phyloP scores from a whole-genome alignment of 2,888 invertebrate species.

The Lasioglossum vierecki region DNA sequence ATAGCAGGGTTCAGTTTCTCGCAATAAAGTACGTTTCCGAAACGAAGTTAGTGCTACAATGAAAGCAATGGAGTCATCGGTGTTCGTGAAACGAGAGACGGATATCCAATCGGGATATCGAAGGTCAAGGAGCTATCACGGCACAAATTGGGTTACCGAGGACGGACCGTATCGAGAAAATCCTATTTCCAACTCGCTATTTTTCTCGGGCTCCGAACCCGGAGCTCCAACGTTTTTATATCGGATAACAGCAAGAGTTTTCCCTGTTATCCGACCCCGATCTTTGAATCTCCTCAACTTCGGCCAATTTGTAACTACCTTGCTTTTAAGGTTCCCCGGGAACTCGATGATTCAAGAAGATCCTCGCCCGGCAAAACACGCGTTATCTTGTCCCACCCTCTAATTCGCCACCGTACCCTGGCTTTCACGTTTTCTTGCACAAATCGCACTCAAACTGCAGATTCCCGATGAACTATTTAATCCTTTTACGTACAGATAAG shows the following conservation, averaged over 20 bases:
- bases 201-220: conserved; percentile 59
- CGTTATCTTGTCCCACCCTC: conserved; percentile 14
- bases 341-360: conserved; percentile 20
- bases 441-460: background rate
- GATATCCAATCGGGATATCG: conserved; percentile 73
- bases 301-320: conserved; percentile 53
- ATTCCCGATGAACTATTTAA: background rate
- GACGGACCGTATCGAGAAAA: conserved; percentile 59
- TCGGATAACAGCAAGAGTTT: conserved; percentile 64
- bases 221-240: conserved; percentile 50
- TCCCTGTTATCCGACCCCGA: conserved; percentile 53
- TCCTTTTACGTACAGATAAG: background rate
- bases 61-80: conserved; percentile 54
- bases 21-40: conserved; percentile 47
- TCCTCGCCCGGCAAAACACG: conserved; percentile 1
- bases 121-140: conserved; percentile 72
- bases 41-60: conserved; percentile 62
- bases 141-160: conserved; percentile 71
- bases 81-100: conserved; percentile 63
- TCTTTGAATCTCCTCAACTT: conserved; percentile 57
- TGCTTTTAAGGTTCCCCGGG: background rate
- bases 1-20: conserved; percentile 14
- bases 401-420: background rate
- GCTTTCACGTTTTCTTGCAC: background rate
- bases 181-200: conserved; percentile 67